Base-by-base conservation (phyloP, 2,888 invertebrate genomes). In the Pseudococcus longispinus region DNA sequence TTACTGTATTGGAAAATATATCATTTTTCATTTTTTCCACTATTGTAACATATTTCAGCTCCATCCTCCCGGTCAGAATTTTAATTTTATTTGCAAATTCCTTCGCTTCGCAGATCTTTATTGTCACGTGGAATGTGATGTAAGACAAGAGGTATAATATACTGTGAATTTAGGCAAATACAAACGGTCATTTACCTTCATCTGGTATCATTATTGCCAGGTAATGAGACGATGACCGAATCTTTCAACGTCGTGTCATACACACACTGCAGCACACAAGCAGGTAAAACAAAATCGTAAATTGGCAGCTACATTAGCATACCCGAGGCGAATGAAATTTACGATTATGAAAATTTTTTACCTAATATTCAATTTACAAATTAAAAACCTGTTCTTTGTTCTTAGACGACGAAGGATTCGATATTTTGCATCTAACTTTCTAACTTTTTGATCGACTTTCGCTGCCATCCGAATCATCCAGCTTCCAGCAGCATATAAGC, bases 381-480 rank as follows among this genome's bases (percentile, higher is more conserved):
- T 29, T 37, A 80, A 80, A 80, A 80, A 80, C 77, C 77, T 26
- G 77, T 80, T 37, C 74, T 18, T 32, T 29, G 37, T 37, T 37
- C 9, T 9, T 13, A 15, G 29, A 15, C 29, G 70, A 26, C 60
- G 60, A 60, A n/a, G 13, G 13, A 51, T n/a, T n/a, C 44, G 44
- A 46, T 11, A 6, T 46, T 11, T 46, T 6, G 44, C 18, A 18
- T 18, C 6, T 13, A 9, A 80, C 77, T 80, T 80, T 80, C 77
- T 80, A 80, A 80, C 77, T 20, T 80, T 32, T 37, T 77, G 26
- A 80, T 80, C 42, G 32, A 80, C 77, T 80, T 80, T 80, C 77
- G 77, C 77, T 80, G 42, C 77, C 74, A 74, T 70, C 4, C 51
- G 8, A 26, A 26, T 26, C 8, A 26, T 23, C 65, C 65, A 11